Base-by-base conservation (phyloP, 2,113 vertebrate species). In the Cairina moschata region DNA sequence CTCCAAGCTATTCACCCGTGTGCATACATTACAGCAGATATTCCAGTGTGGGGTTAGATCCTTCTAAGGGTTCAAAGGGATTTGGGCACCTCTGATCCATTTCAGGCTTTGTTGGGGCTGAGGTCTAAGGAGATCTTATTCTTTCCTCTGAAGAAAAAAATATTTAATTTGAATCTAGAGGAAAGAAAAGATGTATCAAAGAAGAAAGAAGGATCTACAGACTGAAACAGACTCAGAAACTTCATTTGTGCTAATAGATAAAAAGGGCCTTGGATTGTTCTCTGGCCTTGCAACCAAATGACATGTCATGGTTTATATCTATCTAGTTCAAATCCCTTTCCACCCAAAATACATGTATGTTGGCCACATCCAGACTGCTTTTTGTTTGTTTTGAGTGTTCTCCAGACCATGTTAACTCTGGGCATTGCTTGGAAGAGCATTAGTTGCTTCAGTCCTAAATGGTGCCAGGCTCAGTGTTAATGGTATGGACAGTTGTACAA, bases 1-100 rank as follows among this genome's bases (percentile, higher is more conserved):
- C 40, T 67, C 65, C 31, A 14, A 46, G 40, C 29, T 66, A 17
- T 21, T 29, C 22, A 32, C 3, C 0, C 0, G 0, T 31, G 12
- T 6, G 40, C 25, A 65, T 28, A 16, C 6, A 11, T 11, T 38
- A 1, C 10, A 63, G 20, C 16, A 29, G 6, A 2, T 71, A 40
- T 38, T 79, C 60, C 22, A 42, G 13, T 1, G 3, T 2, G 25
- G 17, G 9, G 6, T 14, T 86, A 42, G 56, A 91, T 65, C 17
- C 62, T 52, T 26, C 50, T 65, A 82, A 12, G 7, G 3, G 2
- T 66, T 62, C 38, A n/a, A 8, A 78, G 52, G 20, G 12, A 38
- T 79, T 80, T 88, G 31, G 29, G 36, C 11, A 69, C 9, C 28
- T 88, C 31, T 85, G n/a, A 32, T 82, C 9, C 77, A 4, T 42